Base-by-base conservation (phyloP, 2,113 vertebrate genomes). In the Hypanus sabinus region DNA sequence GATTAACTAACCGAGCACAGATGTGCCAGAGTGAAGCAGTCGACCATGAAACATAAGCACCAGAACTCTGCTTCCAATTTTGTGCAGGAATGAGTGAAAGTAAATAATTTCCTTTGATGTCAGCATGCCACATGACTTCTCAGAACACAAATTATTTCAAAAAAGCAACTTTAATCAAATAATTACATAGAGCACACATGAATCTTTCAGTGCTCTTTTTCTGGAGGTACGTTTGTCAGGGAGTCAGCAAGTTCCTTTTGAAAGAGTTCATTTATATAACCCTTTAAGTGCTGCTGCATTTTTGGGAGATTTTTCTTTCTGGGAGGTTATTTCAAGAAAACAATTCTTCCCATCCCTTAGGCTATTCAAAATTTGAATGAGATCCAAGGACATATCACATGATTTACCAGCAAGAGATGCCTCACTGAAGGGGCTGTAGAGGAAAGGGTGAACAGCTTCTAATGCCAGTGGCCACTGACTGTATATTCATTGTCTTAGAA, bases 61-160 rank as follows among this genome's bases (percentile, higher is more conserved):
- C 55, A 62, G 55, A 57, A 27, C 30, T 88, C 83, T n/a, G 11
- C 0, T 83, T 83, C 80, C 71, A 46, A 83, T 57, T 85, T 79
- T 60, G 8, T 60, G 22, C 5, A 33, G 57, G 24, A 62, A 88
- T 88, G 30, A 90, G 30, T 33, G 85, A 68, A n/a, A n/a, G 60
- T 90, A 62, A 90, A 68, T 90, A 90, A 90, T 90, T 33, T 33
- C n/a, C 85, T 90, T 68, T 18, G 6, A 33, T n/a, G 62, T 90
- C 85, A 68, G 60, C 30, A 68, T 33, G 16, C 65, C 85, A 90
- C 62, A 18, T 68, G 60, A 90, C 20, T 68, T 90, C 85, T 65
- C 85, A 65, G 85, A 90, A 90, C 14, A 18, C 30, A 90, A 68
- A 20, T 65, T 65, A 5, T 88, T 90, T 65, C 33, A 60, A 90